phyloP scores from a whole-genome alignment of 2,113 vertebrate genomes.

The Calypte anna region DNA sequence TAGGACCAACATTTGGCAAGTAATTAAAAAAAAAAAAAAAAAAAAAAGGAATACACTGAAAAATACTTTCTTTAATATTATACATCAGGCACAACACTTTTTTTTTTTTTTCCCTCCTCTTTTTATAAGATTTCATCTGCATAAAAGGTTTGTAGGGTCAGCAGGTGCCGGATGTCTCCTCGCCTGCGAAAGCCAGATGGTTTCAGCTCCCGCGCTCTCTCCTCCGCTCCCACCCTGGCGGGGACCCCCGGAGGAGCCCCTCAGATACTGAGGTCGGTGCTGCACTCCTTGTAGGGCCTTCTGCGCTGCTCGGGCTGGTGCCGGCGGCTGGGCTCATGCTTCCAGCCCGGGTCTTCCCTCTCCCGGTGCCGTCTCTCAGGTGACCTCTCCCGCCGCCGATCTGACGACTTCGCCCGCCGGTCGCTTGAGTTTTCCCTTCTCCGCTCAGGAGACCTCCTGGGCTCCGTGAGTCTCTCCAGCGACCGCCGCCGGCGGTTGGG shows the following conservation, averaged over 20 bases:
- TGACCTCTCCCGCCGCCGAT: slow-evolving; percentile 74
- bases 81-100: slow-evolving; percentile 84
- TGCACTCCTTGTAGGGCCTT: slow-evolving; percentile 90
- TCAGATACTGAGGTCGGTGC: slow-evolving; percentile 98
- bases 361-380: slow-evolving; percentile 81
- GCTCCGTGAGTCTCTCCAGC: slow-evolving; percentile 80
- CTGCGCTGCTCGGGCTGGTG: slow-evolving; percentile 82
- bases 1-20: slow-evolving; percentile 83
- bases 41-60: slow-evolving; percentile 79
- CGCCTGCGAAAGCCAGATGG: slow-evolving; percentile 39
- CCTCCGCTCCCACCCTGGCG: slow-evolving; percentile 5
- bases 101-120: slow-evolving; percentile 44
- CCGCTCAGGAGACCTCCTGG: slow-evolving; percentile 77
- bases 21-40: slow-evolving; percentile 77
- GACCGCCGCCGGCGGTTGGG: slow-evolving; percentile 77
- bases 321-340: slow-evolving; percentile 71
- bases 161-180: slow-evolving; percentile 57
- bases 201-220: slow-evolving; percentile 43
- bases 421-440: slow-evolving; percentile 79
- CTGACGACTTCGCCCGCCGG: slow-evolving; percentile 82
- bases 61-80: slow-evolving; percentile 87
- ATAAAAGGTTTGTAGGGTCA: slow-evolving; percentile 74
- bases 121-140: slow-evolving; percentile 75
- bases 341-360: slow-evolving; percentile 79
- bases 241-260: slow-evolving; percentile 15